Evolutionary conservation across 2,888 invertebrate genomes (phyloP).

Genomic region (Ashinkailepas kermadecensis): DNA sequence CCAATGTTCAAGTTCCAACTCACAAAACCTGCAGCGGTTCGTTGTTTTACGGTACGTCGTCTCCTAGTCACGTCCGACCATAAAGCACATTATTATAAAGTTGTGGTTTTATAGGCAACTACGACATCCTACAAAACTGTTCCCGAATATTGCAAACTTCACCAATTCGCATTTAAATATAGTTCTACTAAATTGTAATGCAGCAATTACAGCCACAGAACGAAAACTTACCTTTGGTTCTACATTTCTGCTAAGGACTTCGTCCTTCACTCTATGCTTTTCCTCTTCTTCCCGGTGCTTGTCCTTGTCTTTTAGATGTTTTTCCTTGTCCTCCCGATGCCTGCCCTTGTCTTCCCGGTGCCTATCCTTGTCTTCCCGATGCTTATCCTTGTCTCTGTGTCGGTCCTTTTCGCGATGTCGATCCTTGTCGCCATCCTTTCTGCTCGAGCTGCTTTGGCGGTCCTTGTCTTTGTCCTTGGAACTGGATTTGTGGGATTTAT

Average conservation of each 20-base stretch:
- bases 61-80: too few relatives aligned
- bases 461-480: constrained; percentile 48
- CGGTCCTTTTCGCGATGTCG: constrained; percentile 37
- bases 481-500: constrained; percentile 17
- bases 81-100: too few relatives aligned
- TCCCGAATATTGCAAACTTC: too few relatives aligned
- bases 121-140: too few relatives aligned
- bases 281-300: constrained; percentile 48
- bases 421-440: constrained; percentile 43
- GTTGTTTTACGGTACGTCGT: too few relatives aligned
- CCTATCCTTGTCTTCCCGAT: constrained; percentile 42
- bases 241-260: constrained; percentile 36
- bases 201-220: too few relatives aligned
- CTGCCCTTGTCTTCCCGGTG: constrained; percentile 41
- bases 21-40: too few relatives aligned
- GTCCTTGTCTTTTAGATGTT: constrained; percentile 41
- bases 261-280: too few relatives aligned
- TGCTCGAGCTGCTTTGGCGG: constrained; percentile 22
- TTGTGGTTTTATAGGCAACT: too few relatives aligned
- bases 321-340: constrained; percentile 36
- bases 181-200: too few relatives aligned
- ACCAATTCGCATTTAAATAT: too few relatives aligned
- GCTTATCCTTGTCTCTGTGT: constrained; percentile 40
- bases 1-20: too few relatives aligned
- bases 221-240: constrained; percentile 41